A percentile compares a stretch with the other conserved stretches of the same genome.
These are phyloP conservation scores for Nemotelus pantherinus DNA, from an alignment of 2,888 invertebrate species.

Conservation along the genomic window DNA sequence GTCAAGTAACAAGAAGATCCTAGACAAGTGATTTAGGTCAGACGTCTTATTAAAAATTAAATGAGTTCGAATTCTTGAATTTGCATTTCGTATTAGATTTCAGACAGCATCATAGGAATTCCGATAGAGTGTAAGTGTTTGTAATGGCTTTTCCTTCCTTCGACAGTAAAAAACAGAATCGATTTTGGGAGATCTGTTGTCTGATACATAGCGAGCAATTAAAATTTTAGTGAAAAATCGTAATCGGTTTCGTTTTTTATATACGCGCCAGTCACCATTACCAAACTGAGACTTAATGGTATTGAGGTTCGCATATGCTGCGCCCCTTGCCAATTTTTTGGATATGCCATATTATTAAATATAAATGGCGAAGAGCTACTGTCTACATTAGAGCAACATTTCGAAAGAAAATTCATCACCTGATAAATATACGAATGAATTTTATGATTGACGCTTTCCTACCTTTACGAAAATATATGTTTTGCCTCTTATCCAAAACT, in stretches of 20 bases:
- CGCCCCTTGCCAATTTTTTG: too few species aligned
- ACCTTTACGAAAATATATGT: too few species aligned
- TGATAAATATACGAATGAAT: not conserved
- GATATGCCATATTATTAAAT: too few species aligned
- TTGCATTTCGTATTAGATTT: conserved; percentile 21
- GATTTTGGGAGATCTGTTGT: too few species aligned
- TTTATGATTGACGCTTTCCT: too few species aligned
- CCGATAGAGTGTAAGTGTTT: not conserved
- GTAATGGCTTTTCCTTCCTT: not conserved
- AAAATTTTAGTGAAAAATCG: too few species aligned
- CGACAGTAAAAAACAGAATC: not conserved
- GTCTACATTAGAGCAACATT: not conserved
- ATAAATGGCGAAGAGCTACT: too few species aligned
- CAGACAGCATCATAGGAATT: conserved; percentile 12
- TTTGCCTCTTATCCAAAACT: not conserved
- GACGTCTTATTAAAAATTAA: conserved; percentile 39
- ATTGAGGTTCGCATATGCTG: too few species aligned
- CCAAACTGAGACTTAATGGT: too few species aligned
- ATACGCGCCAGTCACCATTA: too few species aligned
- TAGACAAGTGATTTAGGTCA: conserved; percentile 38
- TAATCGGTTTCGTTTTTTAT: too few species aligned
- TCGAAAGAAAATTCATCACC: not conserved
- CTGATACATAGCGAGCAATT: too few species aligned
- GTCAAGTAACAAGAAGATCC: conserved; percentile 1
- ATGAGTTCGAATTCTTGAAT: conserved; percentile 24